Conservation (phyloP, 1,140 invertebrate genomes). For the Drosophila bocqueti region DNA sequence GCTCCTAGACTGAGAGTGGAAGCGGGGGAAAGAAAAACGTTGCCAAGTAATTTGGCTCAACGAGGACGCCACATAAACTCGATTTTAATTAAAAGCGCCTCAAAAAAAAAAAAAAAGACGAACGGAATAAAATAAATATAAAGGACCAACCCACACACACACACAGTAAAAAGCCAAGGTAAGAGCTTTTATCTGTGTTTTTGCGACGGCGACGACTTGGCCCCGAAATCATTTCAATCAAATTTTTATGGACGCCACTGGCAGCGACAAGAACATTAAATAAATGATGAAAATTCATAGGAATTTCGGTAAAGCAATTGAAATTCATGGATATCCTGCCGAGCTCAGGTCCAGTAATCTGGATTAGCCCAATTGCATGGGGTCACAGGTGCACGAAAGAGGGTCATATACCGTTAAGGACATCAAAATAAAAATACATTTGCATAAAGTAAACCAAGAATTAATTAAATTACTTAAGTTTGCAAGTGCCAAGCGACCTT, state of each 20-base stretch:
- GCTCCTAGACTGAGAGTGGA: background rate
- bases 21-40: conserved; percentile 19
- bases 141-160: conserved; percentile 18
- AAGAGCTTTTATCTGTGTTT: conserved; percentile 34
- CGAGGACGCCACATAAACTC: conserved; percentile 60
- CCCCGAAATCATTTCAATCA: conserved; percentile 65
- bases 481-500: conserved; percentile 11
- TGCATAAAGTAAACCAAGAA: conserved; percentile 22
- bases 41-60: conserved; percentile 63
- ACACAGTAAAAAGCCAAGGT: conserved; percentile 24
- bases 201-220: conserved; percentile 50
- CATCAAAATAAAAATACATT: conserved; percentile 29
- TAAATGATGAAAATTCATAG: conserved; percentile 78
- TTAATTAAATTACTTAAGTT: conserved; percentile 32
- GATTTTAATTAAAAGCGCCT: conserved; percentile 74
- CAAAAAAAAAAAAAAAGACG: conserved; percentile 14
- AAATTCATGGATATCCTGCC: conserved; percentile 68
- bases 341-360: conserved; percentile 13
- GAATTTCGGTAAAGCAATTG: conserved; percentile 58
- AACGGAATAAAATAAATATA: conserved; percentile 56
- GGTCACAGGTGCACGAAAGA: conserved; percentile 35
- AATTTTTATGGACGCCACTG: conserved; percentile 70
- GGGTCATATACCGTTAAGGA: conserved; percentile 18
- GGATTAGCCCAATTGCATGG: conserved; percentile 19
- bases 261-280: conserved; percentile 60